A percentile compares a stretch with the other conserved stretches of the same genome.
These are phyloP conservation scores for Xanthia togata DNA, from an alignment of 2,888 invertebrate species.

Conservation along the genomic window DNA sequence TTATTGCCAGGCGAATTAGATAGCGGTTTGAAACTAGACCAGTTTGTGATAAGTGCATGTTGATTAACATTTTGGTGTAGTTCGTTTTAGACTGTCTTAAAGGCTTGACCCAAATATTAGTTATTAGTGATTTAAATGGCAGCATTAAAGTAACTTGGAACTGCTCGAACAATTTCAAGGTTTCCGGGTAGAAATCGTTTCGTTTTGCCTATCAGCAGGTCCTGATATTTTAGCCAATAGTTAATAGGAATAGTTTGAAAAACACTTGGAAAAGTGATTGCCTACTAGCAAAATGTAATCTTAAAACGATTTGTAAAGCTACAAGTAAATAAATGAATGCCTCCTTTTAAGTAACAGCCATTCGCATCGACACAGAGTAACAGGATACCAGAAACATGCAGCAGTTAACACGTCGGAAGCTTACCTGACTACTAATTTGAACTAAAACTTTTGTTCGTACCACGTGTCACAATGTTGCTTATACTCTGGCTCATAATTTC, in stretches of 20 bases:
- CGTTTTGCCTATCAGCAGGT: conserved; percentile 5
- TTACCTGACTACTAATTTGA: conserved; percentile 52
- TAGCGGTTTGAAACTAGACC: conserved; percentile 60
- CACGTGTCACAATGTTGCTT: conserved; percentile 67
- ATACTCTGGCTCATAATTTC: conserved; percentile 68
- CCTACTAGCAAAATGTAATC: not conserved
- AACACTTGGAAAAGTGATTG: not conserved
- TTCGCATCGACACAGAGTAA: conserved; percentile 31
- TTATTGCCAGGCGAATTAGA: conserved; percentile 58
- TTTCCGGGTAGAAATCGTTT: conserved; percentile 24
- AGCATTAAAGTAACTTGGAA: conserved; percentile 39
- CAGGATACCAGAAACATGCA: conserved; percentile 31
- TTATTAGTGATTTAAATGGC: conserved; percentile 56
- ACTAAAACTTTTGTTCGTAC: conserved; percentile 58
- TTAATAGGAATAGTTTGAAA: not conserved
- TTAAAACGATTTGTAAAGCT: not conserved
- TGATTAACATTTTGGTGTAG: conserved; percentile 65
- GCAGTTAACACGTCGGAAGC: conserved; percentile 52
- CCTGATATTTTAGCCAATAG: conserved; percentile 2
- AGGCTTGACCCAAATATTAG: conserved; percentile 63
- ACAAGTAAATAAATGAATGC: not conserved
- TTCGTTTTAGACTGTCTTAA: conserved; percentile 61
- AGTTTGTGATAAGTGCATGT: conserved; percentile 62
- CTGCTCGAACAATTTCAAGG: conserved; percentile 48
- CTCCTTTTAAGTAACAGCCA: not conserved